Conservation (phyloP, 2,888 invertebrate genomes). For the Conus canariensis region DNA sequence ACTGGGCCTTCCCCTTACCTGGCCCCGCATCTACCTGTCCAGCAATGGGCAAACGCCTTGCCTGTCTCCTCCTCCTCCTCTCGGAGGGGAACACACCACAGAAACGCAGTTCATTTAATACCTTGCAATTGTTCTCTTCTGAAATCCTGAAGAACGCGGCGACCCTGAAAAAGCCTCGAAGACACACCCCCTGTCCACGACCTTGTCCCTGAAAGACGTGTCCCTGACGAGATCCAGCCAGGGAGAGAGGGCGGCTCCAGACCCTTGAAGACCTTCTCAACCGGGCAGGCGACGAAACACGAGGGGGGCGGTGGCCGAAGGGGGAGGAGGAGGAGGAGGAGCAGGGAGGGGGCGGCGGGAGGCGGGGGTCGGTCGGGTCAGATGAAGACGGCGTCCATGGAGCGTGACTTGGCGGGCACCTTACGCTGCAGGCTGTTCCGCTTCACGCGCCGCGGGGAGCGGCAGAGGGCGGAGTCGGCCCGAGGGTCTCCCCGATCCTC, state of each 20-base stretch:
- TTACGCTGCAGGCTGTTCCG: constrained; percentile 50
- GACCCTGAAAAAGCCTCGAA: too few relatives aligned
- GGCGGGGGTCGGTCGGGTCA: constrained; percentile 40
- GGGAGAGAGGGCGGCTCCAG: too few relatives aligned
- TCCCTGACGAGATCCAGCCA: too few relatives aligned
- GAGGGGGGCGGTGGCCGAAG: background rate
- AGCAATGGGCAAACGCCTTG: too few relatives aligned
- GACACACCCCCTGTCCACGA: too few relatives aligned
- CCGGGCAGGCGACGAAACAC: background rate
- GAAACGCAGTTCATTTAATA: too few relatives aligned
- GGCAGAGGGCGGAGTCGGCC: background rate
- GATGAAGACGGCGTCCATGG: constrained; percentile 69
- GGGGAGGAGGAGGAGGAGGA: background rate
- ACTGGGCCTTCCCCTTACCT: too few relatives aligned
- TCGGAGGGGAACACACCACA: too few relatives aligned
- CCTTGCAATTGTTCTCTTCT: background rate
- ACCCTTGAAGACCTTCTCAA: background rate
- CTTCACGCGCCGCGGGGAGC: constrained; percentile 44
- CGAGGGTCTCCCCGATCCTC: constrained; percentile 25
- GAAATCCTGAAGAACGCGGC: background rate
- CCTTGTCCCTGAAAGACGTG: too few relatives aligned
- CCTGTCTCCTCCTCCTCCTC: too few relatives aligned
- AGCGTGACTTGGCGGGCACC: constrained; percentile 64
- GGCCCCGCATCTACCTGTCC: too few relatives aligned
- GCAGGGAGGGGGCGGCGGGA: too few relatives aligned